Evolutionary conservation across 2,888 invertebrate genomes (phyloP), one percentile per base, ranked within the genome.

Genomic region (Oithona nana): DNA sequence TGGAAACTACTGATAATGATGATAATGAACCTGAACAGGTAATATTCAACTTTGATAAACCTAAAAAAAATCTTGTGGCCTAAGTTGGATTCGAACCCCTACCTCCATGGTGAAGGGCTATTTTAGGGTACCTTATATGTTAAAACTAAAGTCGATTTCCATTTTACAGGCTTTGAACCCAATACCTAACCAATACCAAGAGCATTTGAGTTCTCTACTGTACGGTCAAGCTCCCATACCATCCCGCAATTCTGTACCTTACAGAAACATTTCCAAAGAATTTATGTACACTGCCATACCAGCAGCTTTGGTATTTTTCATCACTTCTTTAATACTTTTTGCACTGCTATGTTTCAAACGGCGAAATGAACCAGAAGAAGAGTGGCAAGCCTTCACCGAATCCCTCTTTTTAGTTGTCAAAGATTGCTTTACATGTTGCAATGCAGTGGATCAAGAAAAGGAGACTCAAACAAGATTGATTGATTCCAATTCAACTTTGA

Each of bases 381-480:
- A 39, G 16, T 39, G 39, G 39, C 39, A 39, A 39, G 39, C 39
- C 39, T 39, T 54, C 26, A 26, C 22, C 16, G 24, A 54, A 26
- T 54, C 54, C 3, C 22, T 54, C 13, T 20, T 20, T 3, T 54
- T 54, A 26, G 54, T 54, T 24, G 22, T 54, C 3, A 24, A 20
- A 3, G 54, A 54, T 26, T 54, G 54, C 26, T 22, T 54, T 26
- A 54, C 54, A 24, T 54, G 54, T 54, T 54, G 54, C 54, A 54
- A 20, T 26, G 20, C 54, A 11, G 39, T 39, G 6, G 39, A 39
- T 6, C n/a, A n/a, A n/a, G 39, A 39, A 39, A 39, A 39, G 16
- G 39, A 39, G 16, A 39, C 8, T 11, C 6, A 39, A 39, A 6
- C 39, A 11, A n/a, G n/a, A n/a, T 11, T 39, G 8, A 39, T 11